Evolutionary conservation across 2,888 invertebrate species (phyloP).

Genomic region (Lumbricus terrestris): DNA sequence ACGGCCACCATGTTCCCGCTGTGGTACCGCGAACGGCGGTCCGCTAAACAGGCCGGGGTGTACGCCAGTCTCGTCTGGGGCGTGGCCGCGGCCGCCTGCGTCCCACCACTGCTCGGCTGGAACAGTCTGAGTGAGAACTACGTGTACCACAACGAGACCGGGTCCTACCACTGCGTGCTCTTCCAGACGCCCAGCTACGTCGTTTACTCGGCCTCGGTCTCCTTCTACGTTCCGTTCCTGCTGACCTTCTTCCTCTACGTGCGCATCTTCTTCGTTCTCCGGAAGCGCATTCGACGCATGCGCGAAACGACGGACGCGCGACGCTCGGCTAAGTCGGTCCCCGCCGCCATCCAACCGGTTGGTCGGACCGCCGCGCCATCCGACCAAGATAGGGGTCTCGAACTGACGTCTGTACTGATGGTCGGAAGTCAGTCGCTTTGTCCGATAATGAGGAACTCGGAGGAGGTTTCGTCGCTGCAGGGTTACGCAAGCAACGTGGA

Average conservation of each 20-base stretch:
- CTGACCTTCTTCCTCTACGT: slow-evolving; percentile 57
- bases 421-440: neutral
- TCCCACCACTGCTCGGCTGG: slow-evolving; percentile 56
- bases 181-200: slow-evolving; percentile 57
- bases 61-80: slow-evolving; percentile 58
- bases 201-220: slow-evolving; percentile 57
- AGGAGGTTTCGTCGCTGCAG: neutral
- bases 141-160: slow-evolving; percentile 37
- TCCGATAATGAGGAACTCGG: neutral
- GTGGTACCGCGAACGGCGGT: slow-evolving; percentile 54
- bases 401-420: neutral
- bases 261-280: slow-evolving; percentile 54
- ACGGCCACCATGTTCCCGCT: slow-evolving; percentile 58
- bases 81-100: slow-evolving; percentile 55
- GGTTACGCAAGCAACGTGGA: neutral
- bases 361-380: neutral
- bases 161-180: slow-evolving; percentile 51
- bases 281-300: slow-evolving; percentile 47
- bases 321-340: neutral
- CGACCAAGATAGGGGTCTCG: neutral
- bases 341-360: neutral
- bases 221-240: slow-evolving; percentile 57
- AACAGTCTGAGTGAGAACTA: slow-evolving; percentile 39
- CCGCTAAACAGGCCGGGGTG: slow-evolving; percentile 50
- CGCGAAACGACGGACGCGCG: slow-evolving; percentile 35